Conservation (phyloP, 1,140 invertebrate genomes). For the Eueides isabella region DNA sequence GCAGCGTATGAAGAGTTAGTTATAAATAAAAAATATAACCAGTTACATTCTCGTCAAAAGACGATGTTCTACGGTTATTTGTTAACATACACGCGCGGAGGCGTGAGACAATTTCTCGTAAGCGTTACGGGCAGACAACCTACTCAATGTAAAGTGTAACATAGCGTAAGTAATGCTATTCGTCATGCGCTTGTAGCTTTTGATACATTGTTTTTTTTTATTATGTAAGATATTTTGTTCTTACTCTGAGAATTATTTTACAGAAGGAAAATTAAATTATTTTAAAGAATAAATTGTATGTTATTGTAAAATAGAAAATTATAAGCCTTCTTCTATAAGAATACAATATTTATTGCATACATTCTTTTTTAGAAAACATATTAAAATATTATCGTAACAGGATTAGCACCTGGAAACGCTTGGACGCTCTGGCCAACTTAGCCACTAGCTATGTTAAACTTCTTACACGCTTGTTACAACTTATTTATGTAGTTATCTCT, state of each 20-base stretch:
- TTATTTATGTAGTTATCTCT: too few relatives aligned
- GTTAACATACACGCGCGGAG: constrained; percentile 28
- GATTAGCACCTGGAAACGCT: too few relatives aligned
- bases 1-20: background rate
- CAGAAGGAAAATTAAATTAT: too few relatives aligned
- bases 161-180: constrained; percentile 1
- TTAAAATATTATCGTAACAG: too few relatives aligned
- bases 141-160: constrained; percentile 11
- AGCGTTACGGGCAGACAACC: constrained; percentile 1
- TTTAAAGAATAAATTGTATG: too few relatives aligned
- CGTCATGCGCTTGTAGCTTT: background rate
- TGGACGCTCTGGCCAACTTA: too few relatives aligned
- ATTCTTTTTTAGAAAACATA: too few relatives aligned
- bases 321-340: too few relatives aligned
- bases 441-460: too few relatives aligned
- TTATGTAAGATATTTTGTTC: background rate
- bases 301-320: too few relatives aligned
- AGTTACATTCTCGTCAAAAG: constrained; percentile 14
- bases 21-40: background rate
- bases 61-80: constrained; percentile 22
- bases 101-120: constrained; percentile 28
- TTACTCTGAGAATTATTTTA: background rate
- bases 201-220: constrained; percentile 9
- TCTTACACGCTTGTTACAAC: too few relatives aligned
- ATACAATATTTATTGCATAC: too few relatives aligned